phyloP scores from a whole-genome alignment of 1,140 invertebrate genomes.

The Apocrypta bakeri region DNA sequence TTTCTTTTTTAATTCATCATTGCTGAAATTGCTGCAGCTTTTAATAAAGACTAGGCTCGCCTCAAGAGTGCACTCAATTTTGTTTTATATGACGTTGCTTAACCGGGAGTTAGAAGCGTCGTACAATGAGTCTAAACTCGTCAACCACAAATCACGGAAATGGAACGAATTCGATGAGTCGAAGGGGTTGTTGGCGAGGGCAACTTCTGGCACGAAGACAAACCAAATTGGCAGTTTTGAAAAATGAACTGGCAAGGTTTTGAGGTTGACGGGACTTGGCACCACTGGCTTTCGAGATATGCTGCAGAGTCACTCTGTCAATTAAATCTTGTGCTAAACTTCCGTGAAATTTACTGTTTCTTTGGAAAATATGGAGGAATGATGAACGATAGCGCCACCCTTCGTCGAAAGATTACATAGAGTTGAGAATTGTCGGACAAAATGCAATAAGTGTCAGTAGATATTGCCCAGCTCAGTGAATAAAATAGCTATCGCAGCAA shows the following conservation, averaged over 20 bases:
- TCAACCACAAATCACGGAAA: not conserved
- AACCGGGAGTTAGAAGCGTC: not conserved
- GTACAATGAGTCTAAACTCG: not conserved
- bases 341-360: conserved; percentile 2
- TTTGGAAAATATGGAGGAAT: not conserved
- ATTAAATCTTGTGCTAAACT: not conserved
- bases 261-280: not conserved
- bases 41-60: conserved; percentile 28
- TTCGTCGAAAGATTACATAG: not conserved
- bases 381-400: not conserved
- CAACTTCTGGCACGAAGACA: conserved; percentile 10
- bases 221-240: conserved; percentile 36
- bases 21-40: conserved; percentile 30
- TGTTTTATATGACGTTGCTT: no score
- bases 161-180: conserved; percentile 8
- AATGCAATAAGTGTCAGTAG: no score
- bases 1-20: conserved; percentile 57
- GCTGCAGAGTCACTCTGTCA: conserved; percentile 32
- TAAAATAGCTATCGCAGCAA: no score
- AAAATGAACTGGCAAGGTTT: conserved; percentile 18
- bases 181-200: conserved; percentile 7
- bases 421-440: not conserved
- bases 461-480: not conserved
- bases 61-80: not conserved
- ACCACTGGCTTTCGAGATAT: not conserved